Conservation (phyloP, 1,140 invertebrate species). For the Aethina tumida region DNA sequence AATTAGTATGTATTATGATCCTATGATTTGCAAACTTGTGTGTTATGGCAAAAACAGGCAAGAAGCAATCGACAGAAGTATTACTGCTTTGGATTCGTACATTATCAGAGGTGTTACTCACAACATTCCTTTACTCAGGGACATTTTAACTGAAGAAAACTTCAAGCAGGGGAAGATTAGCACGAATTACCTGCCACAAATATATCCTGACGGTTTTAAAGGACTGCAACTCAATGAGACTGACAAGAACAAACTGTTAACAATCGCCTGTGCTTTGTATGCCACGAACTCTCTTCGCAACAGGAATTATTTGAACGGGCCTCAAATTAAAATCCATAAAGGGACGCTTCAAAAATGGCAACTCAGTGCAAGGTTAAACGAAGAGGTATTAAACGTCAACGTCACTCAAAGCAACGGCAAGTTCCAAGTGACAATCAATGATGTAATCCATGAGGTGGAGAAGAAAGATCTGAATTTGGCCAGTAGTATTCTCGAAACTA, state of each 20-base stretch:
- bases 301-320: conserved; percentile 16
- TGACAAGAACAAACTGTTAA: conserved; percentile 38
- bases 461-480: conserved; percentile 41
- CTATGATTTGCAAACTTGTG: conserved; percentile 66
- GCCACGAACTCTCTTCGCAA: conserved; percentile 30
- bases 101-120: conserved; percentile 62
- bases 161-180: conserved; percentile 53
- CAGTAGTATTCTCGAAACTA: conserved; percentile 40
- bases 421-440: conserved; percentile 30
- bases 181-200: conserved; percentile 55
- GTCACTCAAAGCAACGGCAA: conserved; percentile 16
- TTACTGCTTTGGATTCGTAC: conserved; percentile 56
- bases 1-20: conserved; percentile 67
- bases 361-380: conserved; percentile 14
- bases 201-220: conserved; percentile 42
- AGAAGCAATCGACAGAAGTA: conserved; percentile 49
- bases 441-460: conserved; percentile 28
- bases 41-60: conserved; percentile 49
- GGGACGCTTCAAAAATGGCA: conserved; percentile 17
- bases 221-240: conserved; percentile 22
- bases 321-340: conserved; percentile 13
- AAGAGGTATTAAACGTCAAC: conserved; percentile 13
- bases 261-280: conserved; percentile 43
- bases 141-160: conserved; percentile 51
- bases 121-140: conserved; percentile 59